A percentile compares a stretch with the other conserved stretches of the same genome.
These are phyloP conservation scores for Dicyrtomina minuta DNA, from an alignment of 2,888 invertebrate genomes.

Conservation along the genomic window DNA sequence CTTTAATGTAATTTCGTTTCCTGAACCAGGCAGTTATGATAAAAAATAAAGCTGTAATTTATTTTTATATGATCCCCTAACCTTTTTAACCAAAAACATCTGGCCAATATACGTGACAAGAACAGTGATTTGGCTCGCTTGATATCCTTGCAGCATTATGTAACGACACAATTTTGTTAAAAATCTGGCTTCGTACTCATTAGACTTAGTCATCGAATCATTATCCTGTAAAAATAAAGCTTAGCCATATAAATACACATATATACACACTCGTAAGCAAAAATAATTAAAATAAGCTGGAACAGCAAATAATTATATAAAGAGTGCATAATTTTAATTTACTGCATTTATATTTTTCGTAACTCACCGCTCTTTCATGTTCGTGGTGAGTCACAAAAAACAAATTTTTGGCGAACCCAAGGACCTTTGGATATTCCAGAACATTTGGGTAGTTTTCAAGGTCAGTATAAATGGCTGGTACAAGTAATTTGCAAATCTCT, in stretches of 20 bases:
- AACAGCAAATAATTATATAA: too few relatives aligned
- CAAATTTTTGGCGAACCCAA: constrained; percentile 65
- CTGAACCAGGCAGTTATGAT: too few relatives aligned
- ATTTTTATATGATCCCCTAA: constrained; percentile 53
- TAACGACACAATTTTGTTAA: constrained; percentile 65
- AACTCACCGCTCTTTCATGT: constrained; percentile 62
- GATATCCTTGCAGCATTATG: constrained; percentile 65
- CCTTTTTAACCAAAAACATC: constrained; percentile 63
- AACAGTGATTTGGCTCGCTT: constrained; percentile 68
- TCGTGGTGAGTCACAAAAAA: constrained; percentile 69
- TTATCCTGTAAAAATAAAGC: constrained; percentile 55
- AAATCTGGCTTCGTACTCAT: constrained; percentile 67
- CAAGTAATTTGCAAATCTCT: constrained; percentile 62
- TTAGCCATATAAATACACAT: too few relatives aligned
- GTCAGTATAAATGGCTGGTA: constrained; percentile 69
- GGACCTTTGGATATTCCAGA: constrained; percentile 61
- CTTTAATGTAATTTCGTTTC: too few relatives aligned
- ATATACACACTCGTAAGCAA: background rate
- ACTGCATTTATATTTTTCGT: background rate
- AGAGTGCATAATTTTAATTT: too few relatives aligned
- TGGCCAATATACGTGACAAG: constrained; percentile 73
- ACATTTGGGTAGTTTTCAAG: constrained; percentile 66
- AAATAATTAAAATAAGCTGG: too few relatives aligned
- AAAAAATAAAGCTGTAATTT: too few relatives aligned
- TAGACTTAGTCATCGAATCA: constrained; percentile 65